Conservation (phyloP, 2,888 invertebrate species). For the Amphipyra tragopoginis region DNA sequence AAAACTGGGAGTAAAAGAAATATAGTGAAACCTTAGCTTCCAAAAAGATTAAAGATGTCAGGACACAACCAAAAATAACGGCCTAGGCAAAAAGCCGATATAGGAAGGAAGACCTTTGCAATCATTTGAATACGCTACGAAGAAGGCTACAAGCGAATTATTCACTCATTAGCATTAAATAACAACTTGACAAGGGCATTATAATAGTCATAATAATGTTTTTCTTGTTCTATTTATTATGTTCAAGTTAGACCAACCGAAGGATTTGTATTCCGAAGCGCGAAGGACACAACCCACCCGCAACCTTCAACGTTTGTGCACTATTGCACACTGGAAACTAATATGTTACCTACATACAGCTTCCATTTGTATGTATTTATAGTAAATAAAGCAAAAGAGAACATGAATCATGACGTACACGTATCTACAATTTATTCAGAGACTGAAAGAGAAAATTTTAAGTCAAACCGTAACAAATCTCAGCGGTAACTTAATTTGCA, state of each 20-base stretch:
- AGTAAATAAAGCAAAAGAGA: constrained; percentile 19
- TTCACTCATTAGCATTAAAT: constrained; percentile 1
- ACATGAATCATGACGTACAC: constrained; percentile 14
- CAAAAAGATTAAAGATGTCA: no score
- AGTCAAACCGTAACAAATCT: constrained; percentile 31
- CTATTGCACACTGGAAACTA: constrained; percentile 26
- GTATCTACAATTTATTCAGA: constrained; percentile 19
- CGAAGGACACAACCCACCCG: constrained; percentile 40
- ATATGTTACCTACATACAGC: constrained; percentile 15
- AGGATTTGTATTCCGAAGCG: constrained; percentile 24
- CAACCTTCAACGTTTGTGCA: constrained; percentile 45
- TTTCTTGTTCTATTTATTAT: constrained; percentile 10
- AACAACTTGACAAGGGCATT: constrained; percentile 9
- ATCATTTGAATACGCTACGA: neutral
- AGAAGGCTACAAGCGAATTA: neutral
- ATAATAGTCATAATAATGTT: neutral
- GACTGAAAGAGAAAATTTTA: constrained; percentile 32
- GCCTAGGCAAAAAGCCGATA: no score
- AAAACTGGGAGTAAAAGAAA: no score
- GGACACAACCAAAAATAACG: no score
- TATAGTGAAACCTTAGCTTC: no score
- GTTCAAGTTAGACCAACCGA: neutral
- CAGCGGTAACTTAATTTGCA: constrained; percentile 30
- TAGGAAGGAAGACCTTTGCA: neutral
- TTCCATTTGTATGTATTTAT: constrained; percentile 4